Evolutionary conservation across 2,113 vertebrate genomes (phyloP).

Genomic region (Saiga tatarica): DNA sequence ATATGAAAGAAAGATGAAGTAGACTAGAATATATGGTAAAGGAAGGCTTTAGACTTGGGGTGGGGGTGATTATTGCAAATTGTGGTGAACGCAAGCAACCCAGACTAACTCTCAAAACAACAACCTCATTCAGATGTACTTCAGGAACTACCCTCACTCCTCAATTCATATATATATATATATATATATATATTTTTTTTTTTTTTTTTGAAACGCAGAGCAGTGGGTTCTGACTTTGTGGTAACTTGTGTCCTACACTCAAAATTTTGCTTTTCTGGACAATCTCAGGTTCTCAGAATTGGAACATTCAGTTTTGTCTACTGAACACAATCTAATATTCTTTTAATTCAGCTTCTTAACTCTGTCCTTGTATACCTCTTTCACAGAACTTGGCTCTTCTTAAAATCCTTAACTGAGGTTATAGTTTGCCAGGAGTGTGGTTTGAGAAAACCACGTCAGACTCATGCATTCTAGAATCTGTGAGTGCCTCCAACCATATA

Average conservation of each 20-base stretch:
- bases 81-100: background rate
- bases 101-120: background rate
- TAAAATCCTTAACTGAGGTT: background rate
- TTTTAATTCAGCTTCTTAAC: constrained; percentile 1
- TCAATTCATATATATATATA: background rate
- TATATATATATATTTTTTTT: too few relatives aligned
- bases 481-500: background rate
- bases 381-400: background rate
- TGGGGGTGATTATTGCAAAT: background rate
- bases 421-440: background rate
- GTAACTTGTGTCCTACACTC: background rate
- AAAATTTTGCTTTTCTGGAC: background rate
- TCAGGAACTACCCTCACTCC: background rate
- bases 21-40: background rate
- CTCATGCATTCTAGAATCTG: background rate
- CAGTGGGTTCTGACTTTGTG: background rate
- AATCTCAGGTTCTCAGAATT: constrained; percentile 38
- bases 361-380: background rate
- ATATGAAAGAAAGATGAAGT: background rate
- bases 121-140: background rate
- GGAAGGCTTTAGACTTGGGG: background rate
- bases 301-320: background rate
- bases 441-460: background rate
- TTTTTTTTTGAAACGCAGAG: background rate
- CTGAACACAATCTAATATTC: background rate